These are phyloP conservation scores for Nephrotoma guestfalica DNA, from an alignment of 2,888 invertebrate species.

Conservation along the genomic window DNA sequence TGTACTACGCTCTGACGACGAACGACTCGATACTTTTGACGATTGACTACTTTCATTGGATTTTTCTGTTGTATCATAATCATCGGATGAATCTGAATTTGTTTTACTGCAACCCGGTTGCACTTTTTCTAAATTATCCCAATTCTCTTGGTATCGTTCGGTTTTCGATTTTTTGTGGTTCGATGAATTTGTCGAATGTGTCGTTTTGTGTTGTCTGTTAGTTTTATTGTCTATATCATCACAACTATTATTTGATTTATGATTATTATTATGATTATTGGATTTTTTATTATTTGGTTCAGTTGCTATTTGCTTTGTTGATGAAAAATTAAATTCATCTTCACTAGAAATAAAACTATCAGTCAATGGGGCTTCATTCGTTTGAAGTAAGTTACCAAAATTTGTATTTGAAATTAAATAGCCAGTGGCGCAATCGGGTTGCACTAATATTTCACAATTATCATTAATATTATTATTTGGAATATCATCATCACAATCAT, in stretches of 20 bases:
- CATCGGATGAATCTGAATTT: conserved; percentile 14
- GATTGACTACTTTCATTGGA: conserved; percentile 6
- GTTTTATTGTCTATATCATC: background rate
- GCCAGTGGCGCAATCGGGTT: conserved; percentile 29
- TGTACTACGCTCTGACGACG: conserved; percentile 9
- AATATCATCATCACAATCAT: conserved; percentile 19
- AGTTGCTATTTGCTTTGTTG: background rate
- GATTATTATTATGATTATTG: background rate
- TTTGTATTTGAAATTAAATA: conserved; percentile 33
- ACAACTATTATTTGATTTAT: background rate
- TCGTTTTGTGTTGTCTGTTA: background rate
- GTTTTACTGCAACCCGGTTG: conserved; percentile 14
- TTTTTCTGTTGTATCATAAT: conserved; percentile 10
- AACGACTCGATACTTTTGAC: background rate
- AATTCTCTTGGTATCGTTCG: conserved; percentile 7
- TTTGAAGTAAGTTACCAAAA: conserved; percentile 30
- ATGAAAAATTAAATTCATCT: conserved; percentile 16
- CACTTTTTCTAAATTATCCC: conserved; percentile 9
- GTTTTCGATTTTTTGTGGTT: background rate
- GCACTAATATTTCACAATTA: conserved; percentile 18
- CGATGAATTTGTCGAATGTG: conserved; percentile 10
- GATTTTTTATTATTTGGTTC: background rate
- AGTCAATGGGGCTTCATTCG: conserved; percentile 30
- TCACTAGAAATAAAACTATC: conserved; percentile 32
- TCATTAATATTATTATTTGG: conserved; percentile 16